phyloP scores from a whole-genome alignment of 2,888 invertebrate genomes.

The Augochlorella aurata region DNA sequence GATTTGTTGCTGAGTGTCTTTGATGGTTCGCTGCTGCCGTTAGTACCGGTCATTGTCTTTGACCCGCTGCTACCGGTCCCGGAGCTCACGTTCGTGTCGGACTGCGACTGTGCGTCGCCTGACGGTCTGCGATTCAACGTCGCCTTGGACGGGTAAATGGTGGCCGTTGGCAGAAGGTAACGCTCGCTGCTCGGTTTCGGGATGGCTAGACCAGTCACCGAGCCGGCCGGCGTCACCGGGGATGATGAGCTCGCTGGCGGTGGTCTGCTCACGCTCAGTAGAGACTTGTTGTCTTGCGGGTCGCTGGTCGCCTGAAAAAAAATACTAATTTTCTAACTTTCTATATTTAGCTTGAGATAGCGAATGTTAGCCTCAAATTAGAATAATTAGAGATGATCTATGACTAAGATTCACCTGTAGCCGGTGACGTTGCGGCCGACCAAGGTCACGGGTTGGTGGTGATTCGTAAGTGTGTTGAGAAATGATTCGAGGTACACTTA shows the following conservation, averaged over 20 bases:
- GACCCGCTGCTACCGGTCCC: conserved; percentile 37
- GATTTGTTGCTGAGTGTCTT: conserved; percentile 14
- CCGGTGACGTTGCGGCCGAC: conserved; percentile 47
- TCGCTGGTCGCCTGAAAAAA: conserved; percentile 59
- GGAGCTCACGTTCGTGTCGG: conserved; percentile 54
- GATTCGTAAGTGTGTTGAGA: conserved; percentile 61
- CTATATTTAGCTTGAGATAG: too few species aligned
- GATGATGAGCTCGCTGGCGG: conserved; percentile 57
- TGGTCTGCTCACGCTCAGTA: conserved; percentile 67
- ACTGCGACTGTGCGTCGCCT: conserved; percentile 60
- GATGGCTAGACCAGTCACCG: conserved; percentile 43
- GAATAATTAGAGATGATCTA: too few species aligned
- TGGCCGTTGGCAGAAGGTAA: conserved; percentile 68
- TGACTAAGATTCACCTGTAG: conserved; percentile 47
- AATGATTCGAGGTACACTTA: conserved; percentile 78
- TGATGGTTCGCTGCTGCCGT: conserved; percentile 48
- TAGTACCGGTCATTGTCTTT: conserved; percentile 51
- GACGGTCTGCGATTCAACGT: conserved; percentile 53
- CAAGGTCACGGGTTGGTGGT: conserved; percentile 28
- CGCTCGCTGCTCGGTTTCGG: conserved; percentile 58
- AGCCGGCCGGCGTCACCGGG: conserved; percentile 43
- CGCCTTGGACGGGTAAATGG: conserved; percentile 65
- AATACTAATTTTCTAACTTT: too few species aligned
- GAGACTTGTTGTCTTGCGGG: conserved; percentile 66
- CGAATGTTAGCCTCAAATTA: too few species aligned